A percentile compares a stretch with the other conserved stretches of the same genome.
phyloP scores from a whole-genome alignment of 2,113 vertebrate genomes.

The Garra rufa region DNA sequence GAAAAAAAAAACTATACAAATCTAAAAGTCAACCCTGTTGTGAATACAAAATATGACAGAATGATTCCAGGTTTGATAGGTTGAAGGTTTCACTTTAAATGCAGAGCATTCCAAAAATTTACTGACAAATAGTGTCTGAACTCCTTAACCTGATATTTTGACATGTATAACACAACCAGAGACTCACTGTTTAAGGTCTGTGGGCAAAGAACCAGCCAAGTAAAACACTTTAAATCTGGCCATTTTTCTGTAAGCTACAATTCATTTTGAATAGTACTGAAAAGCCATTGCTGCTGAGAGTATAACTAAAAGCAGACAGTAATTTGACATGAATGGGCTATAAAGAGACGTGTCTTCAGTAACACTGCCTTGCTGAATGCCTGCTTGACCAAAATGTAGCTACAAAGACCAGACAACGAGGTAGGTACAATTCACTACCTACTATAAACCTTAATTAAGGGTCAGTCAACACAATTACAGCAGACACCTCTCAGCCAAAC shows the following conservation, averaged over 20 bases:
- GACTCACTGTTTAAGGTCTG: neutral
- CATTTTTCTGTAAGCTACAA: neutral
- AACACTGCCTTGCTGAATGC: neutral
- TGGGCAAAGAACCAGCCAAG: neutral
- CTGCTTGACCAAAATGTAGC: neutral
- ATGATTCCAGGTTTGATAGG: neutral
- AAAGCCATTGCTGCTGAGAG: neutral
- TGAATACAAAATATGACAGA: neutral
- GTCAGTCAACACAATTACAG: neutral
- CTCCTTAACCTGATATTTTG: neutral
- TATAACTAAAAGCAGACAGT: neutral
- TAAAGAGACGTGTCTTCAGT: neutral
- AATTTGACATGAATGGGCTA: neutral
- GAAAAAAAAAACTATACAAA: neutral
- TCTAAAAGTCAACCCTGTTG: neutral
- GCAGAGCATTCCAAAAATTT: neutral
- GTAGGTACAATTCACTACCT: neutral
- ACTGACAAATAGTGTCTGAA: neutral
- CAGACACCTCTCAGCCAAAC: neutral
- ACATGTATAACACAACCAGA: conserved; percentile 2
- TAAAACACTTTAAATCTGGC: neutral
- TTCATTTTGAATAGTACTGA: neutral
- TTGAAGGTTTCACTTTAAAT: neutral
- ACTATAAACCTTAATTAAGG: neutral
- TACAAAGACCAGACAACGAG: neutral